phyloP scores from a whole-genome alignment of 2,888 invertebrate species.

The Seira ritae region DNA sequence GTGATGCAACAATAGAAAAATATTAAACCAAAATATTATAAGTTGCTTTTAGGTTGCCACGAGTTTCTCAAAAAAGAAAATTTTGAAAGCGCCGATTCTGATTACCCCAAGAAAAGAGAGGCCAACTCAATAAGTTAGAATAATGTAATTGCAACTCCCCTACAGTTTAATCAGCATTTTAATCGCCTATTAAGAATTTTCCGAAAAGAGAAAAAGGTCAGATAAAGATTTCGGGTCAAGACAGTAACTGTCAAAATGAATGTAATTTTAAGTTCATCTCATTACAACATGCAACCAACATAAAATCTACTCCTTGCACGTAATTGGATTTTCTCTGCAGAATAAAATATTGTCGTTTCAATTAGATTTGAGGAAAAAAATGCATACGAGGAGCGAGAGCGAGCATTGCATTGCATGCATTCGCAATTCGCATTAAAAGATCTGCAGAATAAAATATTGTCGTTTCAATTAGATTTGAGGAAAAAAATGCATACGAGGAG shows the following conservation, averaged over 20 bases:
- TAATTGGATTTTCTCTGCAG: conserved; percentile 37
- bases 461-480: conserved; percentile 36
- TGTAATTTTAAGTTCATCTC: conserved; percentile 47
- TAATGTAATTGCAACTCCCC: too few relatives aligned
- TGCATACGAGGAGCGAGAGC: not conserved
- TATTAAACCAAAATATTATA: too few relatives aligned
- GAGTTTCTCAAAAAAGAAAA: too few relatives aligned
- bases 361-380: conserved; percentile 14
- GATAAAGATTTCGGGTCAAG: conserved; percentile 52
- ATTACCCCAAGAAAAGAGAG: too few relatives aligned
- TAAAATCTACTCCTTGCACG: not conserved
- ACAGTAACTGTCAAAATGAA: conserved; percentile 45
- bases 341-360: conserved; percentile 45
- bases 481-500: not conserved
- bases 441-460: conserved; percentile 37
- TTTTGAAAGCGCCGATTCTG: too few relatives aligned
- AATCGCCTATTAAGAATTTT: not conserved
- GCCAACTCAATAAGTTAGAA: too few relatives aligned
- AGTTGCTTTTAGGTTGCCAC: too few relatives aligned
- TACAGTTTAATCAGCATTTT: not conserved
- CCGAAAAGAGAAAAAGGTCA: conserved; percentile 23
- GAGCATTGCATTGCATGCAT: conserved; percentile 11
- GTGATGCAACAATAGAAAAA: too few relatives aligned
- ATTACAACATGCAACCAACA: too few relatives aligned
- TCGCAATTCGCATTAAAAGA: too few relatives aligned